These are phyloP conservation scores for Etia nguti DNA, from an alignment of 2,113 vertebrate genomes.

Conservation along the genomic window DNA sequence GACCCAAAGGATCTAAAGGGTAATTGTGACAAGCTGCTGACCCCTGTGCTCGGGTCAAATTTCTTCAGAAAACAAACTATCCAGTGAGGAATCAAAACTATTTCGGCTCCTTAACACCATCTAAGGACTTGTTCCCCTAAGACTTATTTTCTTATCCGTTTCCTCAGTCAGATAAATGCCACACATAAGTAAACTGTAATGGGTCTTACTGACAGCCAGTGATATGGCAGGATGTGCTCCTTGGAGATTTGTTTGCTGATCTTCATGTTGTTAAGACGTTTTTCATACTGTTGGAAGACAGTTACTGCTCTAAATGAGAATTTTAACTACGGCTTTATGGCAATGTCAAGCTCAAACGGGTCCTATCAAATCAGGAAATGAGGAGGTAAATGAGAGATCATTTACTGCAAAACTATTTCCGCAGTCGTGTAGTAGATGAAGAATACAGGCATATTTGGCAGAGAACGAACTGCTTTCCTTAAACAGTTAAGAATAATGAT, in stretches of 20 bases:
- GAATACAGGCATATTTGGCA: not conserved
- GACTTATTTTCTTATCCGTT: constrained; percentile 50
- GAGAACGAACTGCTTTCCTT: not conserved
- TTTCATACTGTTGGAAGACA: not conserved
- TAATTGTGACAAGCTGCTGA: constrained; percentile 62
- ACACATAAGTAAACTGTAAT: constrained; percentile 28
- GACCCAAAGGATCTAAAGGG: constrained; percentile 44
- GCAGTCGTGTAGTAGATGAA: not conserved
- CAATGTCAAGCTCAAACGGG: constrained; percentile 6
- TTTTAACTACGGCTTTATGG: not conserved
- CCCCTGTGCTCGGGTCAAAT: constrained; percentile 37
- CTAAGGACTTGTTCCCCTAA: not conserved
- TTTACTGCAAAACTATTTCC: not conserved
- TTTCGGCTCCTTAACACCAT: constrained; percentile 15
- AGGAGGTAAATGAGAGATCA: not conserved
- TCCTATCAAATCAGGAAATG: constrained; percentile 5
- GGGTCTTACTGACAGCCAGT: constrained; percentile 12
- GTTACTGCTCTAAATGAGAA: not conserved
- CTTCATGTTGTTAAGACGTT: not conserved
- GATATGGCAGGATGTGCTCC: constrained; percentile 11
- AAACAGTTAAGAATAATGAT: constrained; percentile 36
- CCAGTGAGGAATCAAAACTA: constrained; percentile 31
- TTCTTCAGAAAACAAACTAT: constrained; percentile 48
- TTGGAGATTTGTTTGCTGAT: not conserved
- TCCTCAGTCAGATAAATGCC: constrained; percentile 47